Evolutionary conservation across 1,140 invertebrate species (phyloP), one percentile per base, ranked within the genome.

Genomic region (Trichonephila clavipes): DNA sequence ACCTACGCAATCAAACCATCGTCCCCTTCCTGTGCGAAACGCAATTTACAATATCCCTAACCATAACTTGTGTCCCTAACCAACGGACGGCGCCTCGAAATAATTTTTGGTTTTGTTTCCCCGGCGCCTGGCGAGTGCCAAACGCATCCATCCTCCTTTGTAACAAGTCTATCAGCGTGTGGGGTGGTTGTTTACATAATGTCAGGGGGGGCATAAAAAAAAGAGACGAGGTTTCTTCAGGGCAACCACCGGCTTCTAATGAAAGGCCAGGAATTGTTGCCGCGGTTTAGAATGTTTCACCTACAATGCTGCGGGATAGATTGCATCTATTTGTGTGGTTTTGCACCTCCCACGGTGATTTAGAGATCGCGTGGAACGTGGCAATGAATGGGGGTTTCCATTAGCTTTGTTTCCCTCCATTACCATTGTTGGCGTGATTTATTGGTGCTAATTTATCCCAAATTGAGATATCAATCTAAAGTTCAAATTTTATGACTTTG

Each of bases 121-220:
- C 28, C 51, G 82, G 44, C 82, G 44, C 82, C 44, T 59, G 21
- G 51, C 24, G 82, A 58, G 58, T 24, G 58, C n/a, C 51, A 85
- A 59, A 61, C 24, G 86, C 86, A 88, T 88, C 86, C 86, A 88
- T 88, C 86, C 59, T 88, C 10, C 40, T 34, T 62, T 16, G 86
- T 66, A 88, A 88, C 86, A 24, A 88, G 86, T 88, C 86, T 88
- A 88, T 88, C 86, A 88, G n/a, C 86, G 61, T 64, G 86, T 64
- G 34, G 86, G 86, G 86, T 88, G 28, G 86, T 64, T 88, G 86
- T 88, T 88, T 88, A 83, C 81, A 83, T 83, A 51, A 83, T 40
- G n/a, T 21, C 7, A 51, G 40, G 19, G 18, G 19, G 19, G 19
- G 19, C 19, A 12, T 6, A 2, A 58, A 44, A 82, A 58, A 10